Percentiles rank a stretch among this genome's conserved stretches.
Conservation (phyloP, 2,797 vertebrate species). For the Cheirogaleus major region DNA sequence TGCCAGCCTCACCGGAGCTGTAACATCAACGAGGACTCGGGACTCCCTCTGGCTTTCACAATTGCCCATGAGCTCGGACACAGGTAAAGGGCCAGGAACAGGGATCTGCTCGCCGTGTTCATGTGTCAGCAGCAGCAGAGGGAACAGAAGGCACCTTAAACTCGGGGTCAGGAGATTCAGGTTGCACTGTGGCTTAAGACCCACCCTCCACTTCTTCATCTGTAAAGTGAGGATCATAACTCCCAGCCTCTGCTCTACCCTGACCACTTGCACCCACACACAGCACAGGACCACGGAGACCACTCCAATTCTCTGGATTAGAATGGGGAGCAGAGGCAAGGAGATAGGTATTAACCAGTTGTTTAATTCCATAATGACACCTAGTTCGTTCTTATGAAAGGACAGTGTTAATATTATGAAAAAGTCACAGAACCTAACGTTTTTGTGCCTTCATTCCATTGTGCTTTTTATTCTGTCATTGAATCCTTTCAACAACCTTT, state of each 20-base stretch:
- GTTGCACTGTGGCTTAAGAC: not conserved
- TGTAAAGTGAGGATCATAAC: not conserved
- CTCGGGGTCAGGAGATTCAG: fast-evolving
- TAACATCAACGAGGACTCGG: conserved; percentile 98
- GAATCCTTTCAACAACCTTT: not conserved
- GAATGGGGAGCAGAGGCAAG: not conserved
- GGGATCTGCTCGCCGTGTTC: not conserved
- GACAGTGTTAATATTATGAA: not conserved
- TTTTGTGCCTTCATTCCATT: not conserved
- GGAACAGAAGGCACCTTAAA: not conserved
- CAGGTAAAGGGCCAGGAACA: conserved; percentile 87
- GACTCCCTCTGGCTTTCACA: conserved; percentile 97
- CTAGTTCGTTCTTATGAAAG: not conserved
- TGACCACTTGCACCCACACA: not conserved
- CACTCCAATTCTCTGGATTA: not conserved
- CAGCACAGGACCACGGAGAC: not conserved
- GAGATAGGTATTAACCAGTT: not conserved
- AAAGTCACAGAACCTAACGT: not conserved
- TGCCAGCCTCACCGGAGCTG: conserved; percentile 97
- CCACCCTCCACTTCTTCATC: not conserved
- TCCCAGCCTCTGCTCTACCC: not conserved
- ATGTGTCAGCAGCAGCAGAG: fast-evolving
- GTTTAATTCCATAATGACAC: not conserved
- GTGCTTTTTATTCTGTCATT: not conserved
- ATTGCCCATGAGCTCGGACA: conserved; percentile 98